Percentiles rank a stretch among this genome's conserved stretches.
These are phyloP conservation scores for Cecropterus lyciades DNA, from an alignment of 1,140 invertebrate species.

Conservation along the genomic window DNA sequence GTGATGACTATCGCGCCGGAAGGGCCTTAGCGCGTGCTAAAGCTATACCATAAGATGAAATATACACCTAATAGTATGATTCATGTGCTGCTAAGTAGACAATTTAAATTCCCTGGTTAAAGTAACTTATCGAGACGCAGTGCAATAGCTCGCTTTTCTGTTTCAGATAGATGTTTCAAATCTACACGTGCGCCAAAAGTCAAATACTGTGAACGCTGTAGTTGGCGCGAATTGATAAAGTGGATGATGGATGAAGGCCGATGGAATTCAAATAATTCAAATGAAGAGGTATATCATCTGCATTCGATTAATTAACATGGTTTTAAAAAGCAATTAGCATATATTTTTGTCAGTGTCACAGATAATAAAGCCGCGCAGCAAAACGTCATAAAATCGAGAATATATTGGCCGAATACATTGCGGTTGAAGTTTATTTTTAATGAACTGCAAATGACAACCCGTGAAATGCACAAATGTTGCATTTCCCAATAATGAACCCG, in stretches of 20 bases:
- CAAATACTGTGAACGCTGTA: not conserved
- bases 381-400: conserved; percentile 31
- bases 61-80: conserved; percentile 55
- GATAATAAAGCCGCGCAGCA: conserved; percentile 26
- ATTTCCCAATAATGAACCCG: conserved; percentile 82
- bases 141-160: conserved; percentile 45
- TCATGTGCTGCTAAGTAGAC: conserved; percentile 60
- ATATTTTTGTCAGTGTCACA: conserved; percentile 23
- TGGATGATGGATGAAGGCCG: not conserved
- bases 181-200: conserved; percentile 16
- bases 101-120: conserved; percentile 61
- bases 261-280: not conserved
- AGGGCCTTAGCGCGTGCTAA: conserved; percentile 64
- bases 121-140: conserved; percentile 49
- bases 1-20: conserved; percentile 58
- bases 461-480: conserved; percentile 80
- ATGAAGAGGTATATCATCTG: not conserved
- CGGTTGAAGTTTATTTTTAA: conserved; percentile 68
- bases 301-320: conserved; percentile 4
- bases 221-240: not conserved
- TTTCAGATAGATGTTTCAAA: conserved; percentile 38
- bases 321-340: conserved; percentile 20
- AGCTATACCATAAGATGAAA: conserved; percentile 49
- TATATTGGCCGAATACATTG: conserved; percentile 40
- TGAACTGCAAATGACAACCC: conserved; percentile 76